These are phyloP conservation scores for Anastrepha obliqua DNA, from an alignment of 1,140 invertebrate genomes.

Conservation along the genomic window DNA sequence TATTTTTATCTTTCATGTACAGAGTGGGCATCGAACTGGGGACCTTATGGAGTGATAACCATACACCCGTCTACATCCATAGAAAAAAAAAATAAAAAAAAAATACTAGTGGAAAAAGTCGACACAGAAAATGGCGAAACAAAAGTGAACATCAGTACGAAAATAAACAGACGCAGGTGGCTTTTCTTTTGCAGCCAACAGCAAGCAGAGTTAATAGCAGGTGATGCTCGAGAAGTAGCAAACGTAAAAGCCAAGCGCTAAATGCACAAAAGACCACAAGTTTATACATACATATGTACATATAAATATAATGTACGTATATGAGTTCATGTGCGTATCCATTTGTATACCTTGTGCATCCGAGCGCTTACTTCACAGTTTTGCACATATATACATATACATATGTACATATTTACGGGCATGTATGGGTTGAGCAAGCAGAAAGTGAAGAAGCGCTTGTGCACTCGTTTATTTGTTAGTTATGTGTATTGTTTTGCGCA, in stretches of 20 bases:
- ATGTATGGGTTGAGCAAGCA: background rate
- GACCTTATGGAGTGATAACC: too few species aligned
- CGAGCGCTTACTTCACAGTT: background rate
- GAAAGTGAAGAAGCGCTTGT: background rate
- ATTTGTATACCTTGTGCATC: constrained; percentile 25
- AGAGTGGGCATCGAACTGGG: too few species aligned
- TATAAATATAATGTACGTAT: background rate
- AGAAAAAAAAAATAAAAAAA: background rate
- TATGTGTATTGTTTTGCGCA: background rate
- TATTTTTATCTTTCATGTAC: too few species aligned
- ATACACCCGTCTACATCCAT: too few species aligned
- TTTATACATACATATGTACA: background rate
- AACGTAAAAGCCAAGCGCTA: constrained; percentile 26
- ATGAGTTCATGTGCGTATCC: background rate
- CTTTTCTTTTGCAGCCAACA: background rate
- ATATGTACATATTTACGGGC: background rate
- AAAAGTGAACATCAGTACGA: background rate
- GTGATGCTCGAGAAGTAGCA: background rate
- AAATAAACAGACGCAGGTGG: constrained; percentile 28
- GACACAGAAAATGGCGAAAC: background rate
- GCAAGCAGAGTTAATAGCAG: constrained; percentile 21
- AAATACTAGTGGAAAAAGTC: background rate
- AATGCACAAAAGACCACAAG: constrained; percentile 9
- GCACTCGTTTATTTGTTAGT: constrained; percentile 43
- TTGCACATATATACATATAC: background rate